A percentile compares a stretch with the other conserved stretches of the same genome.
Conservation (phyloP, 2,888 invertebrate species). For the Polyommatus icarus region DNA sequence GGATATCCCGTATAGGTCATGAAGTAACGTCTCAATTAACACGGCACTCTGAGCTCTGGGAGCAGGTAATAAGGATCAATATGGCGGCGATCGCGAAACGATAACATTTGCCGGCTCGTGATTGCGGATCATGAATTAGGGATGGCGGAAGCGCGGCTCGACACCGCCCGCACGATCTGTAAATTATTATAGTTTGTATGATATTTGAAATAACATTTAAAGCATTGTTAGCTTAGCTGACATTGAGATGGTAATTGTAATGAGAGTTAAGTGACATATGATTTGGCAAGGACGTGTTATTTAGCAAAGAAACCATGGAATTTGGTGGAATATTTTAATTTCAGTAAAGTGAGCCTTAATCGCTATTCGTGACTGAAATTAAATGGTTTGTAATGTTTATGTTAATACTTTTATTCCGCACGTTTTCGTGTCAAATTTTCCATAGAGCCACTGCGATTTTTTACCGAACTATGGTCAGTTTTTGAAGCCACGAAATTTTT, state of each 20-base stretch:
- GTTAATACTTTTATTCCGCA: background rate
- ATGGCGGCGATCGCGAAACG: conserved; percentile 1
- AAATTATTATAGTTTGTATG: conserved; percentile 41
- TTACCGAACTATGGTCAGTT: background rate
- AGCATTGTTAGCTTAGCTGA: conserved; percentile 3
- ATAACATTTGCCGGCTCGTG: conserved; percentile 44
- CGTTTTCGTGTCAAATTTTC: background rate
- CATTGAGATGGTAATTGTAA: conserved; percentile 33
- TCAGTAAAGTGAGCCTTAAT: too few species aligned
- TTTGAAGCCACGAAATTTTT: background rate
- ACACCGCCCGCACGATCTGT: conserved; percentile 43
- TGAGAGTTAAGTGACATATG: background rate
- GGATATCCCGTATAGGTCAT: conserved; percentile 15
- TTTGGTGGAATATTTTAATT: background rate
- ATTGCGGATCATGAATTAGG: conserved; percentile 45
- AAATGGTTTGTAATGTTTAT: too few species aligned
- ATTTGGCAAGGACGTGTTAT: conserved; percentile 7
- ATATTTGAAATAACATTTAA: conserved; percentile 15
- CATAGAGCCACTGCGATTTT: background rate
- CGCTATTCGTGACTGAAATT: too few species aligned
- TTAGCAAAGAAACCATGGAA: conserved; percentile 5
- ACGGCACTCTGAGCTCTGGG: background rate
- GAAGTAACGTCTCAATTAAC: background rate
- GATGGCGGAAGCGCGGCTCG: conserved; percentile 45
- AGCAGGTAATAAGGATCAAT: background rate